Evolutionary conservation across 2,797 vertebrate genomes (phyloP).

Genomic region (Sebastes nivosus): DNA sequence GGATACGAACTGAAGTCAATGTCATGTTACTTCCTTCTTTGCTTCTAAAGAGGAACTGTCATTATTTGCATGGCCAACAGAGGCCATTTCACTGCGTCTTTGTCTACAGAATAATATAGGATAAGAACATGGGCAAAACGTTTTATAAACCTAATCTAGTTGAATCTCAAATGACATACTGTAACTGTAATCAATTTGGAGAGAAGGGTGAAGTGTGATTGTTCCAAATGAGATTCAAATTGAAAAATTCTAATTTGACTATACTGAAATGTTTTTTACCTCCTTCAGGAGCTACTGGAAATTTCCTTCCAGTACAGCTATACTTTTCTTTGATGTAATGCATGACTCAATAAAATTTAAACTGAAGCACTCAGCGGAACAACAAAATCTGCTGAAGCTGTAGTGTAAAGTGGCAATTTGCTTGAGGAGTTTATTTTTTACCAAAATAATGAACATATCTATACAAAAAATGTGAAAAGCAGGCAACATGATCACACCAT

Average conservation of each 20-base stretch:
- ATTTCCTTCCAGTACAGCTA: background rate
- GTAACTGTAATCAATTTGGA: background rate
- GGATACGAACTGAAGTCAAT: too few species aligned
- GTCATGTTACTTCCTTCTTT: too few species aligned
- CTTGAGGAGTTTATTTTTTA: background rate
- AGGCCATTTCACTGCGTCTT: too few species aligned
- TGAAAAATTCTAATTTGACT: background rate
- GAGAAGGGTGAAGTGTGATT: background rate
- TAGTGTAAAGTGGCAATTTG: background rate
- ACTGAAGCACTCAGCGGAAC: background rate
- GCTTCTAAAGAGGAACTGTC: too few species aligned
- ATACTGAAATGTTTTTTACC: background rate
- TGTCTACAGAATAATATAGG: background rate
- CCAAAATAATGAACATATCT: background rate
- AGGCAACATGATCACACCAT: background rate
- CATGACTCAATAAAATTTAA: background rate
- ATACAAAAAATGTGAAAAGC: background rate
- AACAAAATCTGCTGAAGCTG: too few species aligned
- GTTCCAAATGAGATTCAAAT: background rate
- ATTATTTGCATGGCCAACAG: too few species aligned
- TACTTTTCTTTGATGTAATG: background rate
- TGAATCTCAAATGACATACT: background rate
- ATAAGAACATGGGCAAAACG: background rate
- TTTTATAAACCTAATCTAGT: background rate
- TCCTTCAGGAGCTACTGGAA: background rate